Conservation (phyloP, 2,888 invertebrate species). For the Parnassius orleans region DNA sequence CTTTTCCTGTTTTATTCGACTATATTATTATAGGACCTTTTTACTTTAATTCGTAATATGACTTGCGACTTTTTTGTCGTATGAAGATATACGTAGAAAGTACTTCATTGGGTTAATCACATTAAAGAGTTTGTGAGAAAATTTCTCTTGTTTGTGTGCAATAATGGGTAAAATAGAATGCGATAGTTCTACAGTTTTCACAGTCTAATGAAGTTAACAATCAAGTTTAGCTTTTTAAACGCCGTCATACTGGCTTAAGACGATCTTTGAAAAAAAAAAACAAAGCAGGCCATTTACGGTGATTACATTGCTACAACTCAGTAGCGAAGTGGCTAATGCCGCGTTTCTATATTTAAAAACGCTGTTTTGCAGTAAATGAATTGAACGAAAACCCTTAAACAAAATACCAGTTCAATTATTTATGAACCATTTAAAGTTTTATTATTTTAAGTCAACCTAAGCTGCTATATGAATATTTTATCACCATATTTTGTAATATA, state of each 20-base stretch:
- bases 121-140: constrained; percentile 22
- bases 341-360: too few relatives aligned
- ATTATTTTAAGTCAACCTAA: too few relatives aligned
- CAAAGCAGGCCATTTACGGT: too few relatives aligned
- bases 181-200: constrained; percentile 4
- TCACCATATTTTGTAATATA: too few relatives aligned
- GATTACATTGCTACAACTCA: too few relatives aligned
- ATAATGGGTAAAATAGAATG: constrained; percentile 19
- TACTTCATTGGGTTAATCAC: constrained; percentile 23
- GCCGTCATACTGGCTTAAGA: not conserved
- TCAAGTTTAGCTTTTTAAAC: constrained; percentile 3
- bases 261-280: too few relatives aligned
- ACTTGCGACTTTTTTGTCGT: constrained; percentile 20
- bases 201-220: not conserved
- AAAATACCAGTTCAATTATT: too few relatives aligned
- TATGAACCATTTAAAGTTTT: too few relatives aligned
- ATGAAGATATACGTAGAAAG: constrained; percentile 22
- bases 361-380: too few relatives aligned
- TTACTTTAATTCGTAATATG: constrained; percentile 13
- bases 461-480: too few relatives aligned
- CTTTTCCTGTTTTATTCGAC: not conserved
- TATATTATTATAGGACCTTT: not conserved
- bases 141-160: constrained; percentile 24
- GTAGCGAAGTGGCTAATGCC: too few relatives aligned
- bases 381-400: too few relatives aligned